Conservation (phyloP, 2,888 invertebrate species). For the Nymphalis c-album region DNA sequence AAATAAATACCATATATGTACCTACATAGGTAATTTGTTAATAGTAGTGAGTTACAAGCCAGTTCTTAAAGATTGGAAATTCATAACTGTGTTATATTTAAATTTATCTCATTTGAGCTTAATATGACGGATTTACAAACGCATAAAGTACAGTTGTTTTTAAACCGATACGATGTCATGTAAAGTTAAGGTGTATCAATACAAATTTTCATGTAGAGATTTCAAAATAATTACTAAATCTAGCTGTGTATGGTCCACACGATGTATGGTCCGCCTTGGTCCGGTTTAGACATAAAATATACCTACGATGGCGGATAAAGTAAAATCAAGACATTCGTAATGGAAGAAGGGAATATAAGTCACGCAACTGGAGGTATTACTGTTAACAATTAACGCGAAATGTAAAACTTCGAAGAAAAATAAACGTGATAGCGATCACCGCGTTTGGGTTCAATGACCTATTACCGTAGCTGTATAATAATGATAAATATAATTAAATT, state of each 20-base stretch:
- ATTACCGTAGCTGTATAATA: background rate
- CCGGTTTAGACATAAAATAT: slow-evolving; percentile 1
- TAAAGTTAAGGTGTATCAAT: background rate
- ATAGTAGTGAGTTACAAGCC: too few species aligned
- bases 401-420: slow-evolving; percentile 10
- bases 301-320: background rate
- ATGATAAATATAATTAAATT: too few species aligned
- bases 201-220: background rate
- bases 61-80: too few species aligned
- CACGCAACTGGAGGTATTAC: slow-evolving; percentile 2
- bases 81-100: too few species aligned
- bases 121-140: too few species aligned
- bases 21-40: too few species aligned
- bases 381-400: slow-evolving; percentile 7
- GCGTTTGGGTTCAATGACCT: background rate
- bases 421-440: background rate
- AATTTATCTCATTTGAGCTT: too few species aligned
- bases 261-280: too few species aligned
- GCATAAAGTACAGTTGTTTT: too few species aligned
- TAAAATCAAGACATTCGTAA: slow-evolving; percentile 10
- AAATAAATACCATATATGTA: too few species aligned
- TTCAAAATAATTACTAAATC: background rate
- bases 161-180: too few species aligned
- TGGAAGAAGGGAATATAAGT: slow-evolving; percentile 8
- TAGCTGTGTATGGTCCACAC: too few species aligned